Percentiles rank a stretch among this genome's conserved stretches.
These are phyloP conservation scores for Myotis planiceps DNA, from an alignment of 2,797 vertebrate species.

Conservation along the genomic window DNA sequence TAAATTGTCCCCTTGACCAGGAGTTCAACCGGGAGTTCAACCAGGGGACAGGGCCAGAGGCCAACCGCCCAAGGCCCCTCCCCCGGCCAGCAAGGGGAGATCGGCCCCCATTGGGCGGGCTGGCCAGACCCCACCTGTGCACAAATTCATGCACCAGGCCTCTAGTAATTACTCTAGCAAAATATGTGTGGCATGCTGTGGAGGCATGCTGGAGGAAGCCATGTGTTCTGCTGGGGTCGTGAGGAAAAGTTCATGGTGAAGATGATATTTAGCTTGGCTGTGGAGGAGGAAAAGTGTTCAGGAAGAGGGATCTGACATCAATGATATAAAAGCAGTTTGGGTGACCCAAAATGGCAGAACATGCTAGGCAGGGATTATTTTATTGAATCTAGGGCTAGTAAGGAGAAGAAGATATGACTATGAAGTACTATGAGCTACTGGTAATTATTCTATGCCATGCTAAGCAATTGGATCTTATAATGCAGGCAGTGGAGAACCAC, in stretches of 20 bases:
- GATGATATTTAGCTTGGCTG: neutral
- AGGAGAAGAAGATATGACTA: neutral
- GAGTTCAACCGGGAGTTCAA: no score
- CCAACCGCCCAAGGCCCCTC: no score
- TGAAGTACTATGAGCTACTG: neutral
- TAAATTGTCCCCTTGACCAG: no score
- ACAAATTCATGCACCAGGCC: no score
- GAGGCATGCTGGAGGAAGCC: neutral
- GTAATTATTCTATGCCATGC: neutral
- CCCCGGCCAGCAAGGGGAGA: no score
- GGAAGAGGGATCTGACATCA: neutral
- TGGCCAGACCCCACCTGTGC: no score
- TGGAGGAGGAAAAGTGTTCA: neutral
- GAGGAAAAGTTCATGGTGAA: neutral
- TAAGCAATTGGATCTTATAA: neutral
- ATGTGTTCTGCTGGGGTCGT: neutral
- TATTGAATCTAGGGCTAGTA: neutral
- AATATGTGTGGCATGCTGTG: neutral
- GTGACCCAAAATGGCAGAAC: neutral
- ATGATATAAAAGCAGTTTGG: neutral
- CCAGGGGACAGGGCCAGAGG: no score
- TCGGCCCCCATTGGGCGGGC: no score
- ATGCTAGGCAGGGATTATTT: neutral
- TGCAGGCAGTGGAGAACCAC: neutral
- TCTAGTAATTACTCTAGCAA: neutral